Conservation (phyloP, 2,797 vertebrate species). For the Macropus fuliginosus region DNA sequence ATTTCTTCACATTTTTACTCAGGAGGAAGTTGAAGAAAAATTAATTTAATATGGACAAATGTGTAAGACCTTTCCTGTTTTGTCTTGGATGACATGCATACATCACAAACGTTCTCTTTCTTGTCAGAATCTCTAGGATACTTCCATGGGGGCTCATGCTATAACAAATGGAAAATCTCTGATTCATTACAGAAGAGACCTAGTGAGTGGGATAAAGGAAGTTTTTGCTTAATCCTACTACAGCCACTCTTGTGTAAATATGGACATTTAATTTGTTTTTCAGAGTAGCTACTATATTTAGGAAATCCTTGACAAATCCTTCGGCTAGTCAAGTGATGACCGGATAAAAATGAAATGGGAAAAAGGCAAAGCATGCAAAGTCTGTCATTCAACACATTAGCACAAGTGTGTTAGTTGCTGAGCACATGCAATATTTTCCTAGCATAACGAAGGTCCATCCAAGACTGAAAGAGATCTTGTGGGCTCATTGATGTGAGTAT, state of each 20-base stretch:
- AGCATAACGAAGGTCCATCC: background rate
- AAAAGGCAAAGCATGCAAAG: background rate
- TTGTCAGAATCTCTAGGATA: background rate
- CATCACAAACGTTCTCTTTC: background rate
- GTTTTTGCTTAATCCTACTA: background rate
- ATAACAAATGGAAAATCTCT: background rate
- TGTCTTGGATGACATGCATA: background rate
- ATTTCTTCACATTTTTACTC: background rate
- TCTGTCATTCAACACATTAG: slow-evolving; percentile 12
- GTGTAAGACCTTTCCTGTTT: background rate
- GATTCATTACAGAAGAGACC: background rate
- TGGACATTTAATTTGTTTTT: slow-evolving; percentile 7
- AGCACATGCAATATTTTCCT: background rate
- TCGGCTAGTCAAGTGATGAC: background rate
- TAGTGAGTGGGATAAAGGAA: background rate
- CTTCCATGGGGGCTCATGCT: background rate
- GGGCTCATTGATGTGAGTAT: background rate
- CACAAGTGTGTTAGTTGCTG: slow-evolving; percentile 2
- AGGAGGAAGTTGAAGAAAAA: background rate
- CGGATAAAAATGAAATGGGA: slow-evolving; percentile 11
- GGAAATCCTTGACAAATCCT: background rate
- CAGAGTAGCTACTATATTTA: background rate
- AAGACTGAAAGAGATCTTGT: background rate
- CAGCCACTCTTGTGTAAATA: background rate
- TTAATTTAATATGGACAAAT: background rate